A percentile compares a stretch with the other conserved stretches of the same genome.
These are phyloP conservation scores for Dascillus cervinus DNA, from an alignment of 2,888 invertebrate species.

Conservation along the genomic window DNA sequence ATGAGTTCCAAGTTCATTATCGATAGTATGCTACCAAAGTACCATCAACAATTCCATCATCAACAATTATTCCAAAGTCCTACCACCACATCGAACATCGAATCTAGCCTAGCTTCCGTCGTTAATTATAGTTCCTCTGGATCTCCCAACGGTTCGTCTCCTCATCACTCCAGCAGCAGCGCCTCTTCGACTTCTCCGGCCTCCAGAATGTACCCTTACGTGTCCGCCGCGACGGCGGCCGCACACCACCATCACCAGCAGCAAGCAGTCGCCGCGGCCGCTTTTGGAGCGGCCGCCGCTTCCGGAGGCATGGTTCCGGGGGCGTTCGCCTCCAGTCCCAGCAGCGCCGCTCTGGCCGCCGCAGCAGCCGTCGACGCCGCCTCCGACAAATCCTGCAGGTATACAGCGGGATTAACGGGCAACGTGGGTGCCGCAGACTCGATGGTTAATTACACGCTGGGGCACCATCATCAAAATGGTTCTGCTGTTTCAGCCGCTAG, in stretches of 20 bases:
- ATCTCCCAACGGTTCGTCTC: conserved; percentile 62
- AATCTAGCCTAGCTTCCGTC: conserved; percentile 64
- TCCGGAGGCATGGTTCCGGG: conserved; percentile 57
- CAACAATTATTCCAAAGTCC: conserved; percentile 54
- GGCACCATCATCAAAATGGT: conserved; percentile 63
- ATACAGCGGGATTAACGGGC: conserved; percentile 57
- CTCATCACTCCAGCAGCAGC: conserved; percentile 53
- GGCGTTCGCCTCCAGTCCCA: conserved; percentile 49
- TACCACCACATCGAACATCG: conserved; percentile 54
- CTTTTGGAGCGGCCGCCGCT: conserved; percentile 54
- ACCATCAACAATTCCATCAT: conserved; percentile 73
- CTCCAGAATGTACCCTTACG: conserved; percentile 89
- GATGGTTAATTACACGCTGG: conserved; percentile 75
- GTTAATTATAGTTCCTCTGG: conserved; percentile 51
- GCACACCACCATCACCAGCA: conserved; percentile 64
- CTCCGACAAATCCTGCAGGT: conserved; percentile 75
- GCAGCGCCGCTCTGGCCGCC: conserved; percentile 53
- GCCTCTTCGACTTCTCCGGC: conserved; percentile 54
- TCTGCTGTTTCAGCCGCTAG: conserved; percentile 55
- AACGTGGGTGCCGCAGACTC: conserved; percentile 62
- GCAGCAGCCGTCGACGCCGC: conserved; percentile 59
- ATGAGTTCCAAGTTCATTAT: conserved; percentile 97
- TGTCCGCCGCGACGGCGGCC: conserved; percentile 58
- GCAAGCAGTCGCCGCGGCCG: conserved; percentile 57
- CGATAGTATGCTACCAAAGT: conserved; percentile 96